Conservation (phyloP, 2,113 vertebrate species). For the Thinocorus orbignyianus region DNA sequence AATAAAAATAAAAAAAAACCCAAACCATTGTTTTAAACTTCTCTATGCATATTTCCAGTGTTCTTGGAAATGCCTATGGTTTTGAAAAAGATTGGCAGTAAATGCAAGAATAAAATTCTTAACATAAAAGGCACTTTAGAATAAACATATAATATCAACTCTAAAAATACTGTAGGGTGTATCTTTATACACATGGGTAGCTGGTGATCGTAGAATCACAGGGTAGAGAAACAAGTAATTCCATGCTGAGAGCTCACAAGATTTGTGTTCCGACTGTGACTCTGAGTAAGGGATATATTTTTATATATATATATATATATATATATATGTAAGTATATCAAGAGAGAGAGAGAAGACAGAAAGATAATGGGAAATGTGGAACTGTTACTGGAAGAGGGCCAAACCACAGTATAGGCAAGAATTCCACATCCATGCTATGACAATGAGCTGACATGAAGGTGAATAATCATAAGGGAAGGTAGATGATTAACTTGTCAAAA, state of each 20-base stretch:
- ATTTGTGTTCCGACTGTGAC: conserved; percentile 27
- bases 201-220: neutral
- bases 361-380: conserved; percentile 8
- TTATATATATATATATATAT: neutral
- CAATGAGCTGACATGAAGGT: neutral
- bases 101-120: neutral
- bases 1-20: neutral
- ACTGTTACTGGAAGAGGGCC: neutral
- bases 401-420: conserved; percentile 26
- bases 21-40: neutral
- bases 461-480: neutral
- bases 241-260: neutral
- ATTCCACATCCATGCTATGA: conserved; percentile 8
- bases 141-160: neutral
- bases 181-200: neutral
- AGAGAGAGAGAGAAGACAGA: neutral
- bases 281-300: conserved; percentile 7
- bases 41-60: neutral
- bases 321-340: neutral
- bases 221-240: neutral
- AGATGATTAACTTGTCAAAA: conserved; percentile 41
- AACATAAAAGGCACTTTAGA: neutral
- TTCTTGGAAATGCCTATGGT: neutral
- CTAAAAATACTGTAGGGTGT: accelerated
- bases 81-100: neutral